A percentile compares a stretch with the other conserved stretches of the same genome.
These are phyloP conservation scores for Ascaphus truei DNA, from an alignment of 2,113 vertebrate genomes.

Conservation along the genomic window DNA sequence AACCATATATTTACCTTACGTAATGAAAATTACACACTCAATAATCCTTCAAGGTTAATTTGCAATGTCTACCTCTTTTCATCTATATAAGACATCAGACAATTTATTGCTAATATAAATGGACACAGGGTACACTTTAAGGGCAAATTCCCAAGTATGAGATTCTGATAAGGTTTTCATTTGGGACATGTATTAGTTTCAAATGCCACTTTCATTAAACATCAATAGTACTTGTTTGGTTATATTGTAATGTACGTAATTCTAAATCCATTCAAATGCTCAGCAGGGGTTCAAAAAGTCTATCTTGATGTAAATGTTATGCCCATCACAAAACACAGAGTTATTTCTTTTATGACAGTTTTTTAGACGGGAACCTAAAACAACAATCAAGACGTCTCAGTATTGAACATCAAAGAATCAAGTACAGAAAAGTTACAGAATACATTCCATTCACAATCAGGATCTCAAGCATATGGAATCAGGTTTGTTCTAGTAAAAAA, in stretches of 20 bases:
- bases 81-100: slow-evolving; percentile 26
- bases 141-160: slow-evolving; percentile 40
- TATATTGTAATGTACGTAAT: slow-evolving; percentile 52
- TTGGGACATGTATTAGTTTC: slow-evolving; percentile 44
- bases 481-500: too few species aligned
- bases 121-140: slow-evolving; percentile 42
- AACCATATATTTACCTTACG: slow-evolving; percentile 12
- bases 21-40: background rate
- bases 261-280: slow-evolving; percentile 57
- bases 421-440: too few species aligned
- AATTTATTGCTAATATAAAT: slow-evolving; percentile 49
- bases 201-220: slow-evolving; percentile 55
- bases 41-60: slow-evolving; percentile 49
- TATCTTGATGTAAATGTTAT: slow-evolving; percentile 4
- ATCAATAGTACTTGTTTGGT: slow-evolving; percentile 44
- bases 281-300: slow-evolving; percentile 42
- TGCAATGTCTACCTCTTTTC: slow-evolving; percentile 35
- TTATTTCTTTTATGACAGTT: too few species aligned
- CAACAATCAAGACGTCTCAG: background rate
- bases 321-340: slow-evolving; percentile 2
- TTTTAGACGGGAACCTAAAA: background rate
- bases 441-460: too few species aligned
- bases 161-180: slow-evolving; percentile 46
- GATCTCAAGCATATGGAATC: too few species aligned
- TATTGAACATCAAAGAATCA: background rate